phyloP scores from a whole-genome alignment of 2,888 invertebrate species.

The Platerodrilus igneus region DNA sequence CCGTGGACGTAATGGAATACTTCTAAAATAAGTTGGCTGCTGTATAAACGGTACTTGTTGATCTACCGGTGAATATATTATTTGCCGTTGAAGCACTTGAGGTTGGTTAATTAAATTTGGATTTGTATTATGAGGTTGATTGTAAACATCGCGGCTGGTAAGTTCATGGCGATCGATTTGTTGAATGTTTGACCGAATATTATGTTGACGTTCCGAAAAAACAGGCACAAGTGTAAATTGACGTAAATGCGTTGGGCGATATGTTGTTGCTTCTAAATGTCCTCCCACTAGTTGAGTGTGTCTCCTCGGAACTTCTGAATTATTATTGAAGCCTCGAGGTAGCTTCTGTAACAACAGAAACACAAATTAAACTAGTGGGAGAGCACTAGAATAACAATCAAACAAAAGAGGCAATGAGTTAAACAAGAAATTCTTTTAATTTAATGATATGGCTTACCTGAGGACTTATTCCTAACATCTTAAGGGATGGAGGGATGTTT shows the following conservation, averaged over 20 bases:
- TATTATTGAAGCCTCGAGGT: constrained; percentile 36
- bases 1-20: too few species aligned
- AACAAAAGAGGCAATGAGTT: background rate
- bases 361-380: constrained; percentile 32
- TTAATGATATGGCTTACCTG: constrained; percentile 63
- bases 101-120: constrained; percentile 12
- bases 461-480: constrained; percentile 89
- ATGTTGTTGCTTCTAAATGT: constrained; percentile 48
- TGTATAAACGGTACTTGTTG: constrained; percentile 19
- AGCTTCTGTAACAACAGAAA: constrained; percentile 48
- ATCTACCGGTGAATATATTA: constrained; percentile 13
- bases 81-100: constrained; percentile 8
- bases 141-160: constrained; percentile 31
- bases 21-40: too few species aligned
- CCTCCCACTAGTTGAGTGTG: constrained; percentile 39
- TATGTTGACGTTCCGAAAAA: constrained; percentile 24
- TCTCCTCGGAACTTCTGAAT: constrained; percentile 35
- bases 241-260: constrained; percentile 39
- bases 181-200: constrained; percentile 17
- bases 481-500: constrained; percentile 85
- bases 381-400: too few species aligned
- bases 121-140: constrained; percentile 9
- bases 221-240: constrained; percentile 28
- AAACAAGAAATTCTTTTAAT: background rate
- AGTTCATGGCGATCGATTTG: constrained; percentile 26